Base-by-base conservation (phyloP, 2,888 invertebrate genomes). In the Drosophila subquinaria region DNA sequence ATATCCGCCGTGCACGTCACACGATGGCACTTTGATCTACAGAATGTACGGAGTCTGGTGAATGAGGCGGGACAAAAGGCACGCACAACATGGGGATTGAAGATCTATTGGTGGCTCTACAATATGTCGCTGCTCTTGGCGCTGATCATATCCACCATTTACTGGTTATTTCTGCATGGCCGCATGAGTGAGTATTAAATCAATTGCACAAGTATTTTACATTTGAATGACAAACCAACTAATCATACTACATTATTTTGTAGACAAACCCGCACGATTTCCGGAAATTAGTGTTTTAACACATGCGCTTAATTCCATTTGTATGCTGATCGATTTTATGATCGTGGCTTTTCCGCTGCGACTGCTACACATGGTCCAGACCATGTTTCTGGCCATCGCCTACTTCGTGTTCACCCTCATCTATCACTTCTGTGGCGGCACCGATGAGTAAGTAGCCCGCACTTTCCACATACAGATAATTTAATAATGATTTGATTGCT, bases 331-430 rank as follows among this genome's bases (percentile, higher is more conserved):
- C 5, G 97, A 97, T 92, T 92, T 97, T 63, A 93, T 94, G 47
- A 92, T 97, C 33, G 95, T 96, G 3, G 94, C 95, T 59, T 95
- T 97, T 90, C 97, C 97, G 1, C 93, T 96, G 50, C 94, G 95
- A 36, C 92, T 96, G 30, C 93, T 95, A 47, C 95, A 95, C 81
- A 94, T 94, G 63, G 93, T 95, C 86, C 95, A 95, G 93, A 94
- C 95, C 33, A 93, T 95, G 30, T 91, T 94, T 36, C 93, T 95
- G 67, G 95, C 95, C 0, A 89, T 94, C 9, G 89, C 92, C 3
- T 95, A 94, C 83, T 93, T 94, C 9, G 56, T 94, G 5, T 96
- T 95, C 89, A 94, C 94, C 35, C 80, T 94, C 27, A 91, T 95
- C 52, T 96, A 95, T 90, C 95, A 94, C 84, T 74, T 92, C 0